Conservation (phyloP, 1,140 invertebrate species). For the Sipha flava region DNA sequence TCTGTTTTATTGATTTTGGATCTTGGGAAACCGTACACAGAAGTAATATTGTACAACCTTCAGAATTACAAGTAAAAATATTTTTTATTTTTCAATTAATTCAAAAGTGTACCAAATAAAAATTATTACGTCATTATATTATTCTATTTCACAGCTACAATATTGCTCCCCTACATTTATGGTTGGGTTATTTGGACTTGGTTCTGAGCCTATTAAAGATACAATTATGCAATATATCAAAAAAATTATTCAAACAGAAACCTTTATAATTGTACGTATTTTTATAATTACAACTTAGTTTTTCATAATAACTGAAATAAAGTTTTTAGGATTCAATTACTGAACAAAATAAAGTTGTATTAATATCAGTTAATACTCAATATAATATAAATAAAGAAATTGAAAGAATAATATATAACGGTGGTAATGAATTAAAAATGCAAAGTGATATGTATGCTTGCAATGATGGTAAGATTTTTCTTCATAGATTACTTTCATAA, state of each 20-base stretch:
- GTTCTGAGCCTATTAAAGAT: not conserved
- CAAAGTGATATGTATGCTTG: not conserved
- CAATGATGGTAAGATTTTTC: not conserved
- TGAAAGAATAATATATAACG: not conserved
- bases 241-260: not conserved
- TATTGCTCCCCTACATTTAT: not conserved
- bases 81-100: too few species aligned
- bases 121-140: not conserved
- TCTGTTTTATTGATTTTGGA: conserved; percentile 26
- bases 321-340: conserved; percentile 4
- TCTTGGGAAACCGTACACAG: not conserved
- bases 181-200: not conserved
- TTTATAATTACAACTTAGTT: not conserved
- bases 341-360: not conserved
- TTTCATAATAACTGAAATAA: not conserved
- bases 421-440: not conserved
- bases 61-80: not conserved
- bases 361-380: conserved; percentile 1
- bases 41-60: not conserved
- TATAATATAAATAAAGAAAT: not conserved
- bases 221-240: not conserved
- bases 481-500: too few species aligned
- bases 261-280: conserved; percentile 1
- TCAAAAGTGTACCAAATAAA: too few species aligned
- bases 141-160: not conserved